Conservation (phyloP, 1,140 invertebrate genomes). For the Globodera rostochiensis region DNA sequence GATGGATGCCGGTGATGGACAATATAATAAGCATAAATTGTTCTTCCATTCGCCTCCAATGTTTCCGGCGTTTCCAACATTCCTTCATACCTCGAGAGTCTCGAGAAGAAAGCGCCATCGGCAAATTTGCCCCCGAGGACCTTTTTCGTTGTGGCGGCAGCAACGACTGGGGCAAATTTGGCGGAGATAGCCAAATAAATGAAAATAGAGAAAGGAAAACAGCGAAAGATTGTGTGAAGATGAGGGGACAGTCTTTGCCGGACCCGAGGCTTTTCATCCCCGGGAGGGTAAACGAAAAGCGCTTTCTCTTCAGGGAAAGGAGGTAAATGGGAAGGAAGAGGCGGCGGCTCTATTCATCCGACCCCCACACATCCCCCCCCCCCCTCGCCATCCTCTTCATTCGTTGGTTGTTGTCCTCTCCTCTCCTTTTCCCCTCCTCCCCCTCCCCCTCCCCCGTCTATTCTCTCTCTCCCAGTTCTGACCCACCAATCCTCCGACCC, state of each 20-base stretch:
- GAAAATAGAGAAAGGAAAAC: constrained; percentile 4
- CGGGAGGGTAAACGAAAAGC: not conserved
- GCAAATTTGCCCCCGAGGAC: not conserved
- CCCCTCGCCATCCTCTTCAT: not conserved
- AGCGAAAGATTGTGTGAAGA: not conserved
- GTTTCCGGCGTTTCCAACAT: not conserved
- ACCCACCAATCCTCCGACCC: constrained; percentile 4
- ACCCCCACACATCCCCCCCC: no score
- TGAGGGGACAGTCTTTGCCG: not conserved
- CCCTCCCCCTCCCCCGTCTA: not conserved
- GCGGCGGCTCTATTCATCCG: not conserved
- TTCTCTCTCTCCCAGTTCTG: not conserved
- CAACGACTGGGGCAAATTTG: not conserved
- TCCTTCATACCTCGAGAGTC: not conserved
- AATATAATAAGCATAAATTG: not conserved
- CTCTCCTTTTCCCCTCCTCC: not conserved
- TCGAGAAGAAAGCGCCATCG: not conserved
- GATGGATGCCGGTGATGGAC: not conserved
- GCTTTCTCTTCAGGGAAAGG: not conserved
- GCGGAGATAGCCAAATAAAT: constrained; percentile 7
- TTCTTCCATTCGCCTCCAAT: not conserved
- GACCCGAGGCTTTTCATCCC: not conserved
- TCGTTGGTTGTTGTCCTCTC: not conserved
- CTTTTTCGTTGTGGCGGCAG: not conserved
- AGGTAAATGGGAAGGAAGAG: not conserved